phyloP scores from a whole-genome alignment of 2,797 vertebrate genomes.

The Hephaestus fuliginosus region DNA sequence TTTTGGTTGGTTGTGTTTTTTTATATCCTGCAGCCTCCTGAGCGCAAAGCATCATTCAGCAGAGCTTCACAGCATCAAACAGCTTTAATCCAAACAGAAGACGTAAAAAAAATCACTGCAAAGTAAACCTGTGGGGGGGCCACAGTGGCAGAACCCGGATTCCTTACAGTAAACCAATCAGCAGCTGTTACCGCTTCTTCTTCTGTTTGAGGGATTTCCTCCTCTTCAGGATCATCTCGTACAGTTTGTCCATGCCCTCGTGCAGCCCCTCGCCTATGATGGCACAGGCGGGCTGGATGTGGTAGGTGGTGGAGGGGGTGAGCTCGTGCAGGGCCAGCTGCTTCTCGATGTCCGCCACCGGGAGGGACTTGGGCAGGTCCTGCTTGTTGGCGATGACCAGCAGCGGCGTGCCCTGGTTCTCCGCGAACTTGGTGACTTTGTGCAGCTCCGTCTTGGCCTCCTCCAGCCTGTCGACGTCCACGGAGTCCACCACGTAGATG shows the following conservation, averaged over 20 bases:
- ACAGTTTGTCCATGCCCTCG: slow-evolving; percentile 98
- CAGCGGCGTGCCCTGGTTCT: slow-evolving; percentile 97
- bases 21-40: slow-evolving; percentile 39
- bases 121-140: slow-evolving; percentile 62
- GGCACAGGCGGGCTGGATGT: slow-evolving; percentile 96
- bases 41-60: slow-evolving; percentile 40
- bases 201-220: slow-evolving; percentile 95
- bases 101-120: slow-evolving; percentile 54
- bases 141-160: slow-evolving; percentile 42
- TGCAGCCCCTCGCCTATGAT: slow-evolving; percentile 98
- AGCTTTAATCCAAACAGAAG: slow-evolving; percentile 63
- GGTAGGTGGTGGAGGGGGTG: slow-evolving; percentile 93
- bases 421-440: slow-evolving; percentile 97
- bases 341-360: slow-evolving; percentile 94
- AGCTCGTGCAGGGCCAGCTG: slow-evolving; percentile 96
- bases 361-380: slow-evolving; percentile 94
- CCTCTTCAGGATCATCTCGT: slow-evolving; percentile 97
- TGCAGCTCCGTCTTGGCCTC: slow-evolving; percentile 96
- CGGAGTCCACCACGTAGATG: slow-evolving; percentile 98
- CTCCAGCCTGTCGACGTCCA: slow-evolving; percentile 95
- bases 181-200: slow-evolving; percentile 86
- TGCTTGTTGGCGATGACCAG: slow-evolving; percentile 99
- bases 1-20: slow-evolving; percentile 64
- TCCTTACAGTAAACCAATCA: slow-evolving; percentile 1
- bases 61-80: slow-evolving; percentile 42